Evolutionary conservation across 2,797 vertebrate species (phyloP).

Genomic region (Heterohyrax brucei): DNA sequence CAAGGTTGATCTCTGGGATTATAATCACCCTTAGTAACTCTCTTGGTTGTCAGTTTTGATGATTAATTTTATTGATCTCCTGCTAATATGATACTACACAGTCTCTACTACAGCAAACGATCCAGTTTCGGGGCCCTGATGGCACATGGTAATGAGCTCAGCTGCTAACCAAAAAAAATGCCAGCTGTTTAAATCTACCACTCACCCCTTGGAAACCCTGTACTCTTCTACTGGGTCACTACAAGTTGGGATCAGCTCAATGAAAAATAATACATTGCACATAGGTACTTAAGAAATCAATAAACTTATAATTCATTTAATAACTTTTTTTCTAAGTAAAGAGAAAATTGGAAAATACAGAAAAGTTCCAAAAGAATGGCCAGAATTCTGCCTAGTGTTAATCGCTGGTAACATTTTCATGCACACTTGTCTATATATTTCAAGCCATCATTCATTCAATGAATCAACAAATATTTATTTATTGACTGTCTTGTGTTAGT

Average conservation of each 20-base stretch:
- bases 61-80: constrained; percentile 18
- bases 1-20: constrained; percentile 38
- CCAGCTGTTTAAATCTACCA: no score
- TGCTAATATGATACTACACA: constrained; percentile 7
- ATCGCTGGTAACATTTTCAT: background rate
- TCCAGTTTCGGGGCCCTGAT: background rate
- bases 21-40: constrained; percentile 41
- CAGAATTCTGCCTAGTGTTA: constrained; percentile 53
- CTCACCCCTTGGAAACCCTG: no score
- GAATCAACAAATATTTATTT: constrained; percentile 55
- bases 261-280: constrained; percentile 22
- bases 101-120: background rate
- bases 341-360: constrained; percentile 14
- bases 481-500: background rate
- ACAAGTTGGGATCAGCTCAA: no score
- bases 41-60: constrained; percentile 40
- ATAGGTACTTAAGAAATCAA: constrained; percentile 40
- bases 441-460: constrained; percentile 28
- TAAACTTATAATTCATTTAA: constrained; percentile 62
- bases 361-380: constrained; percentile 15
- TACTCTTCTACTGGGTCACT: no score
- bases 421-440: constrained; percentile 47
- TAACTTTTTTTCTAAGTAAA: constrained; percentile 28
- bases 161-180: no score
- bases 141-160: no score